Conservation (phyloP, 2,888 invertebrate species). For the Salticus scenicus region DNA sequence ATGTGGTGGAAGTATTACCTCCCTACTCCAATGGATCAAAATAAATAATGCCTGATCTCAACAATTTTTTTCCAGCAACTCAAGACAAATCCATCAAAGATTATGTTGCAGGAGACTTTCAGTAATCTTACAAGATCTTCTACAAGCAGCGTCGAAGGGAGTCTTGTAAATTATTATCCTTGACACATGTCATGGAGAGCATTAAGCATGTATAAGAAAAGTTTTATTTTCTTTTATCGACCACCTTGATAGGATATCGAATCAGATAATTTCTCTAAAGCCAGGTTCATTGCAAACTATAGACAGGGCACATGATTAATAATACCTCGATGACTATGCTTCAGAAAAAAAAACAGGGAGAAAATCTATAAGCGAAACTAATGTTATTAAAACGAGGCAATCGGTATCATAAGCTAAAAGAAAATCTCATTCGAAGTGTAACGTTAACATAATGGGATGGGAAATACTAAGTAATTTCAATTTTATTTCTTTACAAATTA, state of each 20-base stretch:
- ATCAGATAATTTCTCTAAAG: constrained; percentile 49
- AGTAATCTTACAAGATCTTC: background rate
- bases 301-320: constrained; percentile 36
- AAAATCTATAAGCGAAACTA: background rate
- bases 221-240: background rate
- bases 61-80: too few species aligned
- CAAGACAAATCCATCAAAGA: background rate
- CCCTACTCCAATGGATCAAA: too few species aligned
- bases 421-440: too few species aligned
- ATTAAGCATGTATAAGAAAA: constrained; percentile 23
- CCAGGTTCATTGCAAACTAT: constrained; percentile 37
- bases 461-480: too few species aligned
- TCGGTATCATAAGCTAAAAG: too few species aligned
- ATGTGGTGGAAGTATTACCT: too few species aligned
- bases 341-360: background rate
- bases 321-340: constrained; percentile 19
- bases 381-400: background rate
- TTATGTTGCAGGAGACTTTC: background rate
- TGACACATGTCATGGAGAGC: constrained; percentile 48
- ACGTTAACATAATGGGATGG: too few species aligned
- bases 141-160: constrained; percentile 29
- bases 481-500: too few species aligned
- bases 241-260: constrained; percentile 54
- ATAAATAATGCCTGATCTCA: too few species aligned
- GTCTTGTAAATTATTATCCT: constrained; percentile 32